Base-by-base conservation (phyloP, 2,888 invertebrate genomes). In the Oxycera nigricornis region DNA sequence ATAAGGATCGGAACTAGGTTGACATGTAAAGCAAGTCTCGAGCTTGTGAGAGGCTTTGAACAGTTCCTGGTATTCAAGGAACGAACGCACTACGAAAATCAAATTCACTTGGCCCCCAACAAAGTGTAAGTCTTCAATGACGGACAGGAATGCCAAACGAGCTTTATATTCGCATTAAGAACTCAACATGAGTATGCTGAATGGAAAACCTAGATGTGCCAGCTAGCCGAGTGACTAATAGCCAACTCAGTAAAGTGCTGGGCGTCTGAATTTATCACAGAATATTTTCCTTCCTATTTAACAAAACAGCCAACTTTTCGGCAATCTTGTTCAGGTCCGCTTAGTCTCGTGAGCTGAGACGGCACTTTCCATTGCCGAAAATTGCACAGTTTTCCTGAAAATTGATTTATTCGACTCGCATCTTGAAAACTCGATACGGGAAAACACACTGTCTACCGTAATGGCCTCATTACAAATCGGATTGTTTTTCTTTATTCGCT, bases 1-100 rank as follows among this genome's bases (percentile, higher is more conserved):
- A 52, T 70, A 70, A 52, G 52, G 52, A 52, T 14, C 52, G 6
- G 31, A 20, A 2, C 55, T 20, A 70, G 55, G 22, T 70, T 52
- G 52, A 26, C 30, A 70, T 70, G 52, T 70, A 70, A 70, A 70
- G 52, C 52, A 52, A 55, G 70, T 70, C 52, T 70, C 52, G 22
- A 55, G 70, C 35, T 30, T 17, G 11, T 55, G 55, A 70, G 39
- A 22, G 70, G 22, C 46, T 31, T 17, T 14, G 67, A 67, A 31
- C 20, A 70, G 30, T 70, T 55, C 17, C 31, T 3, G n/a, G 22
- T 22, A n/a, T 31, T 20, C 17, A 65, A 68, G 28, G 20, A 55
- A 52, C 1, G 24, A 41, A 4, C 2, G 30, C 26, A 24, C 3
- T 28, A 52, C 28, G 30, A 28, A 26, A 26, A 28, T n/a, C 28